Conservation (phyloP, 2,113 vertebrate species). For the Polypterus bichir region DNA sequence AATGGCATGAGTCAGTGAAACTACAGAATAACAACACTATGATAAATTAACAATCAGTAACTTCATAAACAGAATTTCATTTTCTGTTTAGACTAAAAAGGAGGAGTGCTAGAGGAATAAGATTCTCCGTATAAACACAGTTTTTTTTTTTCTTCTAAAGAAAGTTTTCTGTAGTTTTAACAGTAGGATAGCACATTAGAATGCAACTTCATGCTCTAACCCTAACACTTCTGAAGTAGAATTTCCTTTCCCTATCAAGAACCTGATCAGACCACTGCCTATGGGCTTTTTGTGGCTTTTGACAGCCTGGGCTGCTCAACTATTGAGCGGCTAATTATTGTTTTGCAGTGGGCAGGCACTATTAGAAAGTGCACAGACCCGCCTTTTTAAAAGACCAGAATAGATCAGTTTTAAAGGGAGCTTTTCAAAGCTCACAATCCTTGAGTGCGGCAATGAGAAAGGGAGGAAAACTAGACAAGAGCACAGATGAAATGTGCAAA, state of each 20-base stretch:
- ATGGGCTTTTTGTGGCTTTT: conserved; percentile 34
- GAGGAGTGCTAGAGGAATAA: too few species aligned
- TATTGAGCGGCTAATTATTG: conserved; percentile 41
- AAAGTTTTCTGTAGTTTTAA: too few species aligned
- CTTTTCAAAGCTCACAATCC: conserved; percentile 26
- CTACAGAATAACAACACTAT: too few species aligned
- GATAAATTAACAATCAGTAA: too few species aligned
- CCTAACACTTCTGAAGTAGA: conserved; percentile 23
- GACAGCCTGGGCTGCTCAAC: conserved; percentile 31
- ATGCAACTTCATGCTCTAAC: conserved; percentile 10
- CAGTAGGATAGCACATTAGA: conserved; percentile 5
- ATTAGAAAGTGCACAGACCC: conserved; percentile 29
- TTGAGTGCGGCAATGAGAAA: conserved; percentile 32
- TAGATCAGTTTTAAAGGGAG: conserved; percentile 25
- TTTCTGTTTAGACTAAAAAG: too few species aligned
- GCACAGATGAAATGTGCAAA: conserved; percentile 15
- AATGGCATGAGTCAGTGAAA: too few species aligned
- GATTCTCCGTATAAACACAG: too few species aligned
- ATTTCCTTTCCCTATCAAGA: conserved; percentile 32
- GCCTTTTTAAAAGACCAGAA: conserved; percentile 28
- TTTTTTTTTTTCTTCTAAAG: too few species aligned
- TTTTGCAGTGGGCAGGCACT: conserved; percentile 37
- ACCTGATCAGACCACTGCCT: conserved; percentile 28
- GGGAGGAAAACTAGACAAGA: conserved; percentile 24
- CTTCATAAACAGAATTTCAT: too few species aligned